Percentiles rank a stretch among this genome's conserved stretches.
phyloP scores from a whole-genome alignment of 2,113 vertebrate species.

The Cisticola juncidis region DNA sequence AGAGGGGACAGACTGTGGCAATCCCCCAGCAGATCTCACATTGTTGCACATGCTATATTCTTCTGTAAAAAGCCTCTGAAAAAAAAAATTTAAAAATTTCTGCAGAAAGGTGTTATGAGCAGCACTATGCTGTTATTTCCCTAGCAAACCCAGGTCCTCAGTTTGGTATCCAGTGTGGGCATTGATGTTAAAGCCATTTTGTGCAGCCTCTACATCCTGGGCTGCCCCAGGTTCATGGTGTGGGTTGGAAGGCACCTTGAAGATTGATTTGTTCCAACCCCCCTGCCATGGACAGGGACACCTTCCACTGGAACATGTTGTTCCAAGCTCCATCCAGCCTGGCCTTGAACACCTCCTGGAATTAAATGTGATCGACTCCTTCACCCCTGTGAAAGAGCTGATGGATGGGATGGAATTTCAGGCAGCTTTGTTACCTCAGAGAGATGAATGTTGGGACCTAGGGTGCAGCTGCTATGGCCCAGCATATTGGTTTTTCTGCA shows the following conservation, averaged over 20 bases:
- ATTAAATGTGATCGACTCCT: not conserved
- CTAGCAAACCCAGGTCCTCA: not conserved
- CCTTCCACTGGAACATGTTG: not conserved
- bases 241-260: not conserved
- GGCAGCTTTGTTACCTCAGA: not conserved
- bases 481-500: not conserved
- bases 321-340: not conserved
- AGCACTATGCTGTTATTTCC: fast-evolving
- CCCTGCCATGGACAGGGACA: not conserved
- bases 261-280: not conserved
- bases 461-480: not conserved
- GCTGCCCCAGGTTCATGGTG: not conserved
- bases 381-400: not conserved
- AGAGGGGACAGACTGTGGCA: not conserved
- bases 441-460: not conserved
- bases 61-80: not conserved
- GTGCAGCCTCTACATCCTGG: fast-evolving
- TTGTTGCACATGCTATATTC: fast-evolving
- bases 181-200: not conserved
- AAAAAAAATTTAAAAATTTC: not conserved
- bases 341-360: not conserved
- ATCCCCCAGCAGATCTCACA: not conserved
- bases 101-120: not conserved
- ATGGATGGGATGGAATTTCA: not conserved
- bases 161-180: fast-evolving